phyloP scores from a whole-genome alignment of 2,888 invertebrate species.

The Byasa hedistus region DNA sequence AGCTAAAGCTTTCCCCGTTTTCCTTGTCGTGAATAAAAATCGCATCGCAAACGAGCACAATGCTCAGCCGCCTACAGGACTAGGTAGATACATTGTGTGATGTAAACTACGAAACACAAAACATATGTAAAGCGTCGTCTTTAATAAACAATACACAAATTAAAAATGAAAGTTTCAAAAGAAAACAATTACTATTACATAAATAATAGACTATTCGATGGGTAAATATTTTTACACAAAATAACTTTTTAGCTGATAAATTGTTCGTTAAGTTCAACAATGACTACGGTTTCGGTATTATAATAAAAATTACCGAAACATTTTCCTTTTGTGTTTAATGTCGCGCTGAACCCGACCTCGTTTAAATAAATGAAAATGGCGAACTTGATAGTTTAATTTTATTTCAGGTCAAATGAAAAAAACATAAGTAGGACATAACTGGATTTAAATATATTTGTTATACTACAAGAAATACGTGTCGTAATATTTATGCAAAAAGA shows the following conservation, averaged over 20 bases:
- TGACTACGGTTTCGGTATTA: neutral
- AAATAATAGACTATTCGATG: too few relatives aligned
- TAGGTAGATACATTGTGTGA: conserved; percentile 4
- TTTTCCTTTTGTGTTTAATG: conserved; percentile 2
- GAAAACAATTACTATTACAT: too few relatives aligned
- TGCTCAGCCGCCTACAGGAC: conserved; percentile 4
- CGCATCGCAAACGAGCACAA: conserved; percentile 17
- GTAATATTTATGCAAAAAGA: too few relatives aligned
- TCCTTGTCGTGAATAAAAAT: conserved; percentile 25
- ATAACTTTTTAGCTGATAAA: neutral
- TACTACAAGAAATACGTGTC: neutral
- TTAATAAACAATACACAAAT: neutral
- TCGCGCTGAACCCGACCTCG: conserved; percentile 5
- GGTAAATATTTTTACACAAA: neutral
- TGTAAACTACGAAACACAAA: conserved; percentile 11
- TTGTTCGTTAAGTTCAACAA: neutral
- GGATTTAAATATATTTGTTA: neutral
- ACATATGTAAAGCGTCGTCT: neutral
- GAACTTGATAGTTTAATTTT: conserved; percentile 7
- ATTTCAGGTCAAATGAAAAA: conserved; percentile 6
- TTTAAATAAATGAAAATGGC: conserved; percentile 22
- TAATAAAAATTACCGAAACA: conserved; percentile 1
- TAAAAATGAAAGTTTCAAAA: neutral
- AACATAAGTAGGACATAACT: neutral
- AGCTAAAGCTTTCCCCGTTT: conserved; percentile 11